Evolutionary conservation across 2,888 invertebrate species (phyloP).

Genomic region (Mimachlamys varia): DNA sequence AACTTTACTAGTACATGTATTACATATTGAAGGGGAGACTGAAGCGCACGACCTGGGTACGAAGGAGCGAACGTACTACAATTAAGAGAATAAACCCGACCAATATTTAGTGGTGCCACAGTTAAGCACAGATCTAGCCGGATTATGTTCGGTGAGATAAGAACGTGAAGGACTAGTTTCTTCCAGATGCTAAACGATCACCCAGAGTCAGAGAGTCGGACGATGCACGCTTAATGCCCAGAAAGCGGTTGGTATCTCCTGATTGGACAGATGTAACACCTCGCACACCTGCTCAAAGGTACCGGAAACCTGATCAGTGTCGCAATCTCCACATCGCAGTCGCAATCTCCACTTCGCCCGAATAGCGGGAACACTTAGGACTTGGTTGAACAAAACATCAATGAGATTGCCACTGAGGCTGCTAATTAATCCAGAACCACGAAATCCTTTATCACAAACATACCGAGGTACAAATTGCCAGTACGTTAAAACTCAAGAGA

Average conservation of each 20-base stretch:
- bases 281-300: slow-evolving; percentile 22
- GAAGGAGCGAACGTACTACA: no score
- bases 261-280: slow-evolving; percentile 31
- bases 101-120: background rate
- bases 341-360: background rate
- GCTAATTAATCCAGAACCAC: slow-evolving; percentile 1
- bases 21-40: no score
- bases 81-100: background rate
- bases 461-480: background rate
- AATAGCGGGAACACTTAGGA: background rate
- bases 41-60: no score
- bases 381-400: background rate
- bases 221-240: background rate
- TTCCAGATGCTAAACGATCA: background rate
- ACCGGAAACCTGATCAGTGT: slow-evolving; percentile 1
- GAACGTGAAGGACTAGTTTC: background rate
- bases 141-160: background rate
- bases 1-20: background rate
- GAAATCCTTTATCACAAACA: background rate
- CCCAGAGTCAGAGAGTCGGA: background rate
- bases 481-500: slow-evolving; percentile 21
- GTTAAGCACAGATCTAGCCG: background rate
- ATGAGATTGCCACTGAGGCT: background rate
- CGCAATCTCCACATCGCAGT: background rate
- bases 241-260: background rate